Percentiles rank a stretch among this genome's conserved stretches.
phyloP scores from a whole-genome alignment of 2,797 vertebrate genomes.

The Coendou prehensilis region DNA sequence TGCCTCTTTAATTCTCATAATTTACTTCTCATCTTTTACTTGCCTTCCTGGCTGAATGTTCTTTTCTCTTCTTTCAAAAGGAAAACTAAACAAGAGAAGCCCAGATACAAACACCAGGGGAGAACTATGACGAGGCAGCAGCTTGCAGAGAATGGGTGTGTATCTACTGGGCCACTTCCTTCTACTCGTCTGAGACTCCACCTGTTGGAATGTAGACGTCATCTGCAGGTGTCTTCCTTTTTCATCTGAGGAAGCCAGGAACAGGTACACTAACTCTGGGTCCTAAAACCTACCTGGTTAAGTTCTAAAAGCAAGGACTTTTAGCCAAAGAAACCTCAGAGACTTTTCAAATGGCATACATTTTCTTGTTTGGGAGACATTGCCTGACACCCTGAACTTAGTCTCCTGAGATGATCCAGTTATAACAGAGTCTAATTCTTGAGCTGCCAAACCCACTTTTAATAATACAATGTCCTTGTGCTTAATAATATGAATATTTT shows the following conservation, averaged over 20 bases:
- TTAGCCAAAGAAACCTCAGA: not conserved
- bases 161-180: conserved; percentile 60
- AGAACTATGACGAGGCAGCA: conserved; percentile 6
- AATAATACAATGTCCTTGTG: not conserved
- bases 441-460: not conserved
- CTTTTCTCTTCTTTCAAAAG: conserved; percentile 44
- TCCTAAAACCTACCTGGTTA: conserved; percentile 84
- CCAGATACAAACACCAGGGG: not conserved
- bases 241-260: conserved; percentile 78
- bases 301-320: not conserved
- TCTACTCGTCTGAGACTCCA: conserved; percentile 74
- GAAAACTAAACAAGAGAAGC: not conserved
- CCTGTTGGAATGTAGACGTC: conserved; percentile 84
- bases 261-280: conserved; percentile 68
- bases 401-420: conserved; percentile 10
- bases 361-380: not conserved
- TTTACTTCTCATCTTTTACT: conserved; percentile 79
- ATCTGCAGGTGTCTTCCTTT: conserved; percentile 83
- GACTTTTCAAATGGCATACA: not conserved
- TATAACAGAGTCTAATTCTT: conserved; percentile 4
- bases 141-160: conserved; percentile 44
- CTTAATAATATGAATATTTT: not conserved
- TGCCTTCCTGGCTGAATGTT: conserved; percentile 9
- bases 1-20: conserved; percentile 86
- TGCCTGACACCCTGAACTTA: not conserved